A percentile compares a stretch with the other conserved stretches of the same genome.
These are phyloP conservation scores for Carcinoscorpius rotundicauda DNA, from an alignment of 1,140 invertebrate species.

Conservation along the genomic window DNA sequence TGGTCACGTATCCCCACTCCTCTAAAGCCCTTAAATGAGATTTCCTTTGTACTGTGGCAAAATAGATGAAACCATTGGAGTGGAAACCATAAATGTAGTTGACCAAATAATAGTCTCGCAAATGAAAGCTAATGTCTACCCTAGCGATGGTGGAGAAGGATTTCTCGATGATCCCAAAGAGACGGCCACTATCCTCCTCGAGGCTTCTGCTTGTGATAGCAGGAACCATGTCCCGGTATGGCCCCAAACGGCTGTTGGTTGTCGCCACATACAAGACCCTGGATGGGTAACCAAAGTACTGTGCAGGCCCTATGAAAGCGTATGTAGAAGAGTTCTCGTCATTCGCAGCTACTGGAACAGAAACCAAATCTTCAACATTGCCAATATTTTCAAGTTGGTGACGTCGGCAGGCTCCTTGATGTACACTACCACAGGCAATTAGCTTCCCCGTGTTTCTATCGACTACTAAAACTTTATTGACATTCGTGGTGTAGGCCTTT, in stretches of 20 bases:
- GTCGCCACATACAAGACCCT: conserved; percentile 88
- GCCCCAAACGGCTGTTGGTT: conserved; percentile 82
- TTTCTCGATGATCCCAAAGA: conserved; percentile 50
- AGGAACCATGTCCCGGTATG: conserved; percentile 85
- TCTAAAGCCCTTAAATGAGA: conserved; percentile 66
- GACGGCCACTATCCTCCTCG: conserved; percentile 56
- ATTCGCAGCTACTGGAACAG: conserved; percentile 73
- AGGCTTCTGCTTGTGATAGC: conserved; percentile 65
- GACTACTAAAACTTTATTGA: conserved; percentile 83
- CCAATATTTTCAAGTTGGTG: conserved; percentile 72
- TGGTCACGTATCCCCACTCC: conserved; percentile 82
- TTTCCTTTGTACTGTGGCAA: conserved; percentile 85
- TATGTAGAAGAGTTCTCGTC: conserved; percentile 81
- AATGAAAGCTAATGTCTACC: conserved; percentile 81
- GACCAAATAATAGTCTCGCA: conserved; percentile 76
- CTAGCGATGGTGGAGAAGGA: conserved; percentile 73
- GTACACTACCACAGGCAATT: conserved; percentile 74
- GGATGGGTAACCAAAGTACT: conserved; percentile 45
- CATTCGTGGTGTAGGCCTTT: conserved; percentile 61
- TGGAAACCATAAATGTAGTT: conserved; percentile 93
- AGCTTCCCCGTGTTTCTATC: conserved; percentile 64
- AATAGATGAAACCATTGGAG: conserved; percentile 86
- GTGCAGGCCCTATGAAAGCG: conserved; percentile 85
- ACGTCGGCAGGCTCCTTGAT: conserved; percentile 75
- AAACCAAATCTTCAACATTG: conserved; percentile 54